Conservation (phyloP, 2,888 invertebrate species). For the Eupithecia exiguata region DNA sequence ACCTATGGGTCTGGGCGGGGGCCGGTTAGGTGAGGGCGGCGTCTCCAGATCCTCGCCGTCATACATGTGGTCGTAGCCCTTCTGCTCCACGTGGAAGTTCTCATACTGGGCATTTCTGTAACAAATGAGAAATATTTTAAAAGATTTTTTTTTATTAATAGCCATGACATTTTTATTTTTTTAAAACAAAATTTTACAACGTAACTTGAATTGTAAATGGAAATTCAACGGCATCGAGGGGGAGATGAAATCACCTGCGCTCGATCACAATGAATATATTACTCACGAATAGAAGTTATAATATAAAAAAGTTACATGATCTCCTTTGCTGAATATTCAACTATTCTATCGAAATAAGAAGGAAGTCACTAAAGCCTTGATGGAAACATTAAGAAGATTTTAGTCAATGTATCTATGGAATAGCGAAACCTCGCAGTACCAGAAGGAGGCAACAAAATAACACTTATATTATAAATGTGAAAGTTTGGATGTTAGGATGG, state of each 20-base stretch:
- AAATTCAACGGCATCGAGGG: not conserved
- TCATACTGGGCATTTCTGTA: constrained; percentile 86
- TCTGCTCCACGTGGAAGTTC: constrained; percentile 86
- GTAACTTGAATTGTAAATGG: not conserved
- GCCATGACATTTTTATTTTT: too few species aligned
- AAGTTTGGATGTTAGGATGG: too few species aligned
- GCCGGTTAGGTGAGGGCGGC: constrained; percentile 92
- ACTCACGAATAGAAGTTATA: not conserved
- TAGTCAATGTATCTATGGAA: not conserved
- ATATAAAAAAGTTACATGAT: not conserved
- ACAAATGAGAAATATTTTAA: constrained; percentile 39
- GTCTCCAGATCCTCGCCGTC: constrained; percentile 90
- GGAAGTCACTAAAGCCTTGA: not conserved
- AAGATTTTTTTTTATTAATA: not conserved
- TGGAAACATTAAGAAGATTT: not conserved
- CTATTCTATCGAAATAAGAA: not conserved
- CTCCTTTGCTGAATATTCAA: not conserved
- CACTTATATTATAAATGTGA: too few species aligned
- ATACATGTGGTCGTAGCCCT: constrained; percentile 84
- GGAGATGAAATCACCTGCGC: constrained; percentile 4
- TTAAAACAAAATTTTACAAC: not conserved
- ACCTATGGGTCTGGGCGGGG: constrained; percentile 91
- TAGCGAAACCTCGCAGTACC: not conserved
- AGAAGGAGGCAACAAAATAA: not conserved
- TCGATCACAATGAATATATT: not conserved